These are phyloP conservation scores for Gymnorhina tibicen DNA, from an alignment of 2,113 vertebrate species.

Conservation along the genomic window DNA sequence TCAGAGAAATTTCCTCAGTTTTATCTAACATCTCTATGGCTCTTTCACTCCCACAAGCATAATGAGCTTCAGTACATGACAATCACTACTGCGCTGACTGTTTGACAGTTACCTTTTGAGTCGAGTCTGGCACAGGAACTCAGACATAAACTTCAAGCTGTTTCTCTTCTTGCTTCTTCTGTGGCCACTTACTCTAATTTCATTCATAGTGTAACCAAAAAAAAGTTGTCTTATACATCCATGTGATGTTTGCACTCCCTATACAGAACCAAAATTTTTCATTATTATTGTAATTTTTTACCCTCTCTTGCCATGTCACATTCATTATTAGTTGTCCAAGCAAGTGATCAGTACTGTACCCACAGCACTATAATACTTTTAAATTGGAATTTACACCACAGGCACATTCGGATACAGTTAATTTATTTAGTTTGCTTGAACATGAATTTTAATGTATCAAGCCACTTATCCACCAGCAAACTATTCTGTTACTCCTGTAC, in stretches of 20 bases:
- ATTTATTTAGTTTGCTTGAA: neutral
- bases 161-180: neutral
- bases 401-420: neutral
- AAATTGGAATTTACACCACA: neutral
- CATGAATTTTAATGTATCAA: neutral
- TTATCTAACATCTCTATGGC: neutral
- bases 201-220: neutral
- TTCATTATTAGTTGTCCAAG: neutral
- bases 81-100: neutral
- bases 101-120: neutral
- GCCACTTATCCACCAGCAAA: neutral
- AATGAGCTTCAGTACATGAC: neutral
- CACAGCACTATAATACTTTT: neutral
- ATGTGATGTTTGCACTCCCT: neutral
- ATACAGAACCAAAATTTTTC: neutral
- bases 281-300: neutral
- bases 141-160: neutral
- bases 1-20: neutral
- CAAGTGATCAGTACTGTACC: neutral
- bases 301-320: neutral
- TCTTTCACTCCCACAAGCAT: neutral
- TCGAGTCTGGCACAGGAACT: neutral
- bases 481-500: neutral
- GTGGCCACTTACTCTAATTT: neutral
- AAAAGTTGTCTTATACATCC: neutral